Percentiles rank a stretch among this genome's conserved stretches.
phyloP scores from a whole-genome alignment of 2,113 vertebrate genomes.

The Indri indri region DNA sequence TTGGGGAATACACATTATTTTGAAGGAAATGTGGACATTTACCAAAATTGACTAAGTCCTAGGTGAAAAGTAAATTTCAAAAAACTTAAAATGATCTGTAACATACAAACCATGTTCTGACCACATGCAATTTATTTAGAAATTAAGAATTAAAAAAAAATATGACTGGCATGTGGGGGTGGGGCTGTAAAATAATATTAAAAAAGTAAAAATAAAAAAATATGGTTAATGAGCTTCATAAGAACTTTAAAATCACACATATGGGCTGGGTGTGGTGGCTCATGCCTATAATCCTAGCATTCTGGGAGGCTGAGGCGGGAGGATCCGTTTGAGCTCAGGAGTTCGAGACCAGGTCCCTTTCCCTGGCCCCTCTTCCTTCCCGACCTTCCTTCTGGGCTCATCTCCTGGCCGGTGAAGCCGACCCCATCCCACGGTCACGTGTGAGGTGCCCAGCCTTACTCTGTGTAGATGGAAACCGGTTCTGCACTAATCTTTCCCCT shows the following conservation, averaged over 20 bases:
- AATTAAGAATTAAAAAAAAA: constrained; percentile 3
- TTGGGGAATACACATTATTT: not conserved
- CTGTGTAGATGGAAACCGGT: not conserved
- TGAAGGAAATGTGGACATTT: not conserved
- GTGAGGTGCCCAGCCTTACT: not conserved
- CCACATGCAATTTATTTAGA: not conserved
- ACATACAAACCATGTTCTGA: not conserved
- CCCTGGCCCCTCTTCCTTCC: not conserved
- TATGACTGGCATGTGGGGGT: too few relatives aligned
- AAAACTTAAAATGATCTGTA: not conserved
- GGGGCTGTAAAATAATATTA: too few relatives aligned
- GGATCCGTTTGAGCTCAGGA: too few relatives aligned
- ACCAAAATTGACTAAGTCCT: not conserved
- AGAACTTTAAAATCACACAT: not conserved
- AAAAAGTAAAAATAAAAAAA: constrained; percentile 12
- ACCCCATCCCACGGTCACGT: rapidly evolving
- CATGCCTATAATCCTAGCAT: too few relatives aligned
- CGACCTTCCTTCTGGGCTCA: not conserved
- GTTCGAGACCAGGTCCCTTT: not conserved
- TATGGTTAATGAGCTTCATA: not conserved
- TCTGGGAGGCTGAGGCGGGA: too few relatives aligned
- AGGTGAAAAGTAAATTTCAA: not conserved
- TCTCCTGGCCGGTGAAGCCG: not conserved
- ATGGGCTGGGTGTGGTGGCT: too few relatives aligned
- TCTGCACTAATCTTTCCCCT: not conserved